Base-by-base conservation (phyloP, 2,113 vertebrate species). In the Rhipidura dahli region DNA sequence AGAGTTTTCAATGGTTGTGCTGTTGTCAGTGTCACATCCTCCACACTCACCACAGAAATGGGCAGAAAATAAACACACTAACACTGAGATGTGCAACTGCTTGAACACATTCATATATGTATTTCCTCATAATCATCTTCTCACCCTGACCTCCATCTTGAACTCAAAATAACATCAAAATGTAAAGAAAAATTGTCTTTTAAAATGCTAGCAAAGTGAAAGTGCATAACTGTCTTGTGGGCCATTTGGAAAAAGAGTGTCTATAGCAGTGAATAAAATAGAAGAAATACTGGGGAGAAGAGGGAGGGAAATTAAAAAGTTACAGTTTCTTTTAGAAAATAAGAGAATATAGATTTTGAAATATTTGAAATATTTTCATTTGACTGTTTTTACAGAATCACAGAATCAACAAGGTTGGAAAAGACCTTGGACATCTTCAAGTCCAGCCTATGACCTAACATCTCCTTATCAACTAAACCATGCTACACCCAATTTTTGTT, bases 231-330 rank as follows among this genome's bases (percentile, higher is more conserved):
- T 14, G 24, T 30, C 30, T 39, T 42, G 4, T 15, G 39, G 24
- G 37, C 5, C 21, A 35, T 54, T 87, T 76, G 37, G 30, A 53
- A 39, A 24, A 60, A 39, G 0, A 51, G 16, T 3, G 18, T 60
- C 17, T 33, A 2, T 5, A 37, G 30, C 5, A 39, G 16, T 30
- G 15, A 91, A 37, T n/a, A 24, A 72, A 93, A 31, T 0, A 45
- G 11, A 76, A 31, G 3, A 72, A 72, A 27, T 24, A 3, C 1
- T 22, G 12, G 3, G 4, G 5, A 4, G 5, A 7, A 3, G 9
- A 8, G 3, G 4, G 3, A 3, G 10, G 3, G 15, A 28, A 33
- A 39, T 39, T 39, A 39, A 39, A n/a, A 65, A 53, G 53, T 16
- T 19, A 20, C 7, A 50, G 5, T 8, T 61, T 65, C 13, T 66